Percentiles rank a stretch among this genome's conserved stretches.
phyloP scores from a whole-genome alignment of 2,113 vertebrate species.

The Sclerurus mexicanus region DNA sequence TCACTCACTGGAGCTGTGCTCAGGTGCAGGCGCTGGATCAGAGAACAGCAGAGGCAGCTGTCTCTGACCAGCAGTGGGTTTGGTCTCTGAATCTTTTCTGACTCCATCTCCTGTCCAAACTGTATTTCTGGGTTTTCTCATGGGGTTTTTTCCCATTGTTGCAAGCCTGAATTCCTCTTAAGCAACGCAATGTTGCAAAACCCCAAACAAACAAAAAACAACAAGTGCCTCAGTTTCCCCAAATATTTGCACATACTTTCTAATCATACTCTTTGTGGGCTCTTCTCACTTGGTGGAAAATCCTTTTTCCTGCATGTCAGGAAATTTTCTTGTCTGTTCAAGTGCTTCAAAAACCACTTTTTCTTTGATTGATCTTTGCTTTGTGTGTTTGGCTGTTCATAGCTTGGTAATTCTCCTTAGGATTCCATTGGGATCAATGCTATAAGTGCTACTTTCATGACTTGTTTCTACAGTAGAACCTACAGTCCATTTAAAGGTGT shows the following conservation, averaged over 20 bases:
- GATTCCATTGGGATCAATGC: not conserved
- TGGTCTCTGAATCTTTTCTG: not conserved
- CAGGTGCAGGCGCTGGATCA: not conserved
- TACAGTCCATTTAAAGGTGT: not conserved
- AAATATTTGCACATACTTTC: not conserved
- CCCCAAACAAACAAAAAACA: not conserved
- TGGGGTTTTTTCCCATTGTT: not conserved
- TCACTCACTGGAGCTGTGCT: not conserved
- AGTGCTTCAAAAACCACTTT: not conserved
- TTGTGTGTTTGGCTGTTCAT: not conserved
- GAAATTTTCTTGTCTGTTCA: not conserved
- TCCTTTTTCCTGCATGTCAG: not conserved
- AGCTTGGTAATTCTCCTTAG: not conserved
- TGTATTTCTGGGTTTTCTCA: not conserved
- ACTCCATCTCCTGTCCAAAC: not conserved
- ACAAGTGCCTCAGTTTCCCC: not conserved
- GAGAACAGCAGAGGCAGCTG: not conserved
- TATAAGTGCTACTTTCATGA: not conserved
- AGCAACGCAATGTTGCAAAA: not conserved
- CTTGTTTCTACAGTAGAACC: not conserved
- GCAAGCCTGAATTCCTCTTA: not conserved
- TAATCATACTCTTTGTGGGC: fast-evolving
- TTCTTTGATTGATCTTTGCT: not conserved
- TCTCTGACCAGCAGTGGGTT: not conserved
- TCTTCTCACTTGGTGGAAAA: not conserved